Evolutionary conservation across 2,888 invertebrate species (phyloP).

Genomic region (Philhelius pedissequus): DNA sequence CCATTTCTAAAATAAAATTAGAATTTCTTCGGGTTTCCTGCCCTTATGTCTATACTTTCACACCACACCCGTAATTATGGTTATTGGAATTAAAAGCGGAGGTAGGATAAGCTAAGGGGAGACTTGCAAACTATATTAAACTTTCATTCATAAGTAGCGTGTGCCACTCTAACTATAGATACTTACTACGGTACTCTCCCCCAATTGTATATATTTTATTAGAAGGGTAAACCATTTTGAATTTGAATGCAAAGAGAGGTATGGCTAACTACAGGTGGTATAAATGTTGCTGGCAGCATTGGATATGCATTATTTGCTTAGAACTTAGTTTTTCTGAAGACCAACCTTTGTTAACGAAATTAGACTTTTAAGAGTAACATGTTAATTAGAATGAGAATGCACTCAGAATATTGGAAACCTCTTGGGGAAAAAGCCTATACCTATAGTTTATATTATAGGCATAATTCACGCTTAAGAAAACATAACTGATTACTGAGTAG

Average conservation of each 20-base stretch:
- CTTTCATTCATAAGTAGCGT: conserved; percentile 34
- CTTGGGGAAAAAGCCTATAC: conserved; percentile 1
- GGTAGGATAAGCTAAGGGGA: background rate
- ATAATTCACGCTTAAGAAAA: conserved; percentile 34
- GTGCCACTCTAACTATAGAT: background rate
- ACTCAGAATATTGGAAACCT: conserved; percentile 18
- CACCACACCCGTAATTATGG: conserved; percentile 49
- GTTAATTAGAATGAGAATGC: conserved; percentile 32
- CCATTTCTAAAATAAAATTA: background rate
- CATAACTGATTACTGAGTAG: conserved; percentile 33
- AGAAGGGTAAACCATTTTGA: conserved; percentile 14
- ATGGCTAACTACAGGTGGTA: conserved; percentile 54
- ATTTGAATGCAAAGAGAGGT: background rate
- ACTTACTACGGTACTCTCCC: background rate
- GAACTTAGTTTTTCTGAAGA: background rate
- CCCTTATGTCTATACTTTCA: background rate
- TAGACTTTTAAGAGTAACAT: conserved; percentile 28
- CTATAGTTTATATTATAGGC: conserved; percentile 39
- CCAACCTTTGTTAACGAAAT: background rate
- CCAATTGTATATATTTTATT: conserved; percentile 1
- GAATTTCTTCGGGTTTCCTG: background rate
- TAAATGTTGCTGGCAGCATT: conserved; percentile 1
- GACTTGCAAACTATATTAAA: conserved; percentile 21
- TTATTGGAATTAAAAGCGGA: conserved; percentile 47
- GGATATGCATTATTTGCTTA: conserved; percentile 1